Evolutionary conservation across 2,888 invertebrate species (phyloP).

Genomic region (Timema cristinae): DNA sequence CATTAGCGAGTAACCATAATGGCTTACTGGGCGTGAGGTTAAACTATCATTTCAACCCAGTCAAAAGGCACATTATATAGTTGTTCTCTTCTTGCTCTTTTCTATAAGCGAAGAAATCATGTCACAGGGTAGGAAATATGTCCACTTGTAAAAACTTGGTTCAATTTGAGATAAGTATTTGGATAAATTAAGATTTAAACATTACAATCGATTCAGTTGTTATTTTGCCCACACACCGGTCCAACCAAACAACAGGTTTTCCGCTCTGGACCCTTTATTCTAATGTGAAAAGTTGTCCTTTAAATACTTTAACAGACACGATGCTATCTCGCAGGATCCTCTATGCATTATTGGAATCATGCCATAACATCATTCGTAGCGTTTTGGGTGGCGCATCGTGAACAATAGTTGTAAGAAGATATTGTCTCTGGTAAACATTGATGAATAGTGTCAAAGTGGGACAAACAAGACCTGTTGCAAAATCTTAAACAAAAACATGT

Average conservation of each 20-base stretch:
- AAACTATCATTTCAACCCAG: constrained; percentile 9
- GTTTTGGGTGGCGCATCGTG: too few species aligned
- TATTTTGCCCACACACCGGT: constrained; percentile 8
- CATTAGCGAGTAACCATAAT: neutral
- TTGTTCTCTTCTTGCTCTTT: neutral
- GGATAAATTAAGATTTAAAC: neutral
- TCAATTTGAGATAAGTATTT: constrained; percentile 3
- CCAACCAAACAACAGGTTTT: neutral
- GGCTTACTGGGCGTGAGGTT: neutral
- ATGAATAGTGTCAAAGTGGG: too few species aligned
- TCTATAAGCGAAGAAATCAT: too few species aligned
- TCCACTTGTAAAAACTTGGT: neutral
- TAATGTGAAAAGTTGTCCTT: neutral
- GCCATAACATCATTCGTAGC: too few species aligned
- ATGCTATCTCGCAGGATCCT: too few species aligned
- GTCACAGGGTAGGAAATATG: neutral
- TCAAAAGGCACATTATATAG: constrained; percentile 7
- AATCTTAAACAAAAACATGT: too few species aligned
- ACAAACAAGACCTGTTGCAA: too few species aligned
- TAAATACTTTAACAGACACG: neutral
- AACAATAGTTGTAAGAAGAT: too few species aligned
- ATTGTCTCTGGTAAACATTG: too few species aligned
- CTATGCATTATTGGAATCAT: too few species aligned
- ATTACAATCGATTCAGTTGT: neutral
- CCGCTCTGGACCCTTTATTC: neutral